Evolutionary conservation across 2,113 vertebrate genomes (phyloP), one percentile per base, ranked within the genome.

Genomic region (Dolichallabes microphthalmus): DNA sequence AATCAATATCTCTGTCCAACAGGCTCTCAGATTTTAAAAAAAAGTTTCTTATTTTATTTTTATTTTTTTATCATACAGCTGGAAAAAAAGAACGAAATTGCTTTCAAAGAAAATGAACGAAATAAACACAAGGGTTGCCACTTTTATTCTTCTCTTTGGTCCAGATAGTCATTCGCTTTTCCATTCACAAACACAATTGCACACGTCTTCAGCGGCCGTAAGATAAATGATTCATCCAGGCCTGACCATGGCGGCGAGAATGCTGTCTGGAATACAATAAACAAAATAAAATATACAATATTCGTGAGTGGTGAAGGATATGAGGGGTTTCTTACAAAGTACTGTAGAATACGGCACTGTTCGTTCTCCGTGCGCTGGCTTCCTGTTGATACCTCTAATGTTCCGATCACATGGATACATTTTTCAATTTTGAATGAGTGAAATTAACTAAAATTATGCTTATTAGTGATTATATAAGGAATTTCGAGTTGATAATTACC

Each of bases 1-100:
- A 84, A 81, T 86, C 75, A 75, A 88, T 83, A 88, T 84, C 60
- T 84, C 77, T 84, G 61, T 78, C 87, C 71, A 86, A 57, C 58
- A 82, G 39, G 17, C 63, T 60, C 81, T 57, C 78, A 73, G 78
- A 76, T n/a, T n/a, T n/a, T 79, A 61, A 77, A 83, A 83, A 52
- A 12, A 25, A 1, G 2, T 52, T 82, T 45, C 45, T 45, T 45
- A 7, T 45, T 78, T 84, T 64, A 20, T 73, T 50, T 50, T 55
- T 32, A 71, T 79, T 61, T 64, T 82, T 83, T 55, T 60, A 64
- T 69, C 57, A n/a, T 57, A 60, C 66, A 25, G 80, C 81, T 64
- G 63, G 39, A 32, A 55, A 60, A 82, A 81, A 58, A 85, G 76
- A 83, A 63, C 14, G 50, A 25, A 85, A 71, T 71, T 81, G 82